Evolutionary conservation across 2,113 vertebrate genomes (phyloP).

Genomic region (Petaurus breviceps): DNA sequence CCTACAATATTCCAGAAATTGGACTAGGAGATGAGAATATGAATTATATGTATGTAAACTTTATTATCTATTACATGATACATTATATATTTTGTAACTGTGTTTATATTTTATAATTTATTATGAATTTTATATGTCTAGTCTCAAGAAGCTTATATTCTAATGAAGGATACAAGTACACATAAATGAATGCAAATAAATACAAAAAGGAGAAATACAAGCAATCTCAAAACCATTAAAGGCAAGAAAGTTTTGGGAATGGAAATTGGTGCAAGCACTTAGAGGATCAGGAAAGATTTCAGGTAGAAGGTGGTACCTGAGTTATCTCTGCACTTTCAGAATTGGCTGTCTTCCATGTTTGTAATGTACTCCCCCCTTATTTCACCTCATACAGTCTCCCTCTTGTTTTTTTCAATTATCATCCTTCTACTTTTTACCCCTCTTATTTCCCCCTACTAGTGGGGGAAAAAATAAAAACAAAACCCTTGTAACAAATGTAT

Average conservation of each 20-base stretch:
- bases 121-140: not conserved
- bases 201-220: not conserved
- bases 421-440: not conserved
- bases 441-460: not conserved
- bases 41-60: not conserved
- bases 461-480: not conserved
- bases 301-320: not conserved
- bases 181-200: not conserved
- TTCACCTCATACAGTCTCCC: not conserved
- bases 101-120: too few species aligned
- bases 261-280: not conserved
- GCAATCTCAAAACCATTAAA: not conserved
- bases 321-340: not conserved
- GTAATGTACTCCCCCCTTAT: not conserved
- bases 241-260: not conserved
- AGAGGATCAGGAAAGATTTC: not conserved
- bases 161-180: not conserved
- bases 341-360: not conserved
- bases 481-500: not conserved
- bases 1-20: not conserved
- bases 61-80: too few species aligned
- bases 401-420: not conserved
- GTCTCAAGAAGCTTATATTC: not conserved
- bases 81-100: too few species aligned
- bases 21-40: not conserved